Conservation (phyloP, 2,797 vertebrate species). For the Anisognathus igniventris region DNA sequence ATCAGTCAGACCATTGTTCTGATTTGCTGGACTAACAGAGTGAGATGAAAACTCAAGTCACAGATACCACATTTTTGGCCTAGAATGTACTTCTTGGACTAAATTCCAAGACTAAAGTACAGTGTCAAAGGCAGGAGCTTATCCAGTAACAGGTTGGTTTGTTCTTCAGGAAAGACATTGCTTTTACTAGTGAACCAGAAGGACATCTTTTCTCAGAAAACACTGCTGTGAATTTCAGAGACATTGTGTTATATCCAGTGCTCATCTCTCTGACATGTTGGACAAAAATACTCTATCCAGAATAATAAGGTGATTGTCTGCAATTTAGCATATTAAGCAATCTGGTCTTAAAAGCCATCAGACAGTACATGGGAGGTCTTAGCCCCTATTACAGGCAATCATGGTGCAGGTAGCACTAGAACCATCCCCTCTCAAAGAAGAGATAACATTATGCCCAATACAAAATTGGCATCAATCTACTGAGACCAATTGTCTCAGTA, state of each 20-base stretch:
- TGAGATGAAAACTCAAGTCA: not conserved
- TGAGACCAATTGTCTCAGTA: not conserved
- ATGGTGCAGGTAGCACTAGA: not conserved
- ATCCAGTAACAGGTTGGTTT: not conserved
- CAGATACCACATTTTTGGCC: not conserved
- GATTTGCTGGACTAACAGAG: not conserved
- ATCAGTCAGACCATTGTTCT: not conserved
- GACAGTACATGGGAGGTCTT: not conserved
- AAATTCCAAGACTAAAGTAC: not conserved
- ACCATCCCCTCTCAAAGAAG: not conserved
- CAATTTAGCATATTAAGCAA: not conserved
- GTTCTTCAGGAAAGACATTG: not conserved
- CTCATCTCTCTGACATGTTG: not conserved
- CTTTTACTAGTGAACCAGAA: not conserved
- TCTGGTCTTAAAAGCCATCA: not conserved
- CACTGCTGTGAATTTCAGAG: not conserved
- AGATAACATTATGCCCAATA: not conserved
- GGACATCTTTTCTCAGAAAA: not conserved
- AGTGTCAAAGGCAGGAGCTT: not conserved
- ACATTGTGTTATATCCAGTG: not conserved
- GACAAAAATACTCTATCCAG: not conserved
- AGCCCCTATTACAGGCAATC: not conserved
- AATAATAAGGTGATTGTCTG: not conserved
- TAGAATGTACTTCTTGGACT: not conserved
- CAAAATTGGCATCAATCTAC: not conserved